phyloP scores from a whole-genome alignment of 2,797 vertebrate genomes.

The Silurus aristotelis region DNA sequence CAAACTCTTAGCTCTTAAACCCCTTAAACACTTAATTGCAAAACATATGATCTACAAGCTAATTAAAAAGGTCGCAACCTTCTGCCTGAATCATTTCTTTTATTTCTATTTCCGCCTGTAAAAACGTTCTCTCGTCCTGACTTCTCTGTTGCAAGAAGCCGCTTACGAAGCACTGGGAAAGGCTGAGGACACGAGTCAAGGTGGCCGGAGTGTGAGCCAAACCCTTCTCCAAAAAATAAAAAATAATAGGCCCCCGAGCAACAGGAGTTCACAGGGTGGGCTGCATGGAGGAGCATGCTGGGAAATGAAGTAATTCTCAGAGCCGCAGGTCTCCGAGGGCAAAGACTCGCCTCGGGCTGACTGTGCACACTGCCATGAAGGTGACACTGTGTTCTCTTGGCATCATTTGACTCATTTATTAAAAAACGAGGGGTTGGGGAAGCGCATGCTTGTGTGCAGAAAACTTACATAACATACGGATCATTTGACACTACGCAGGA shows the following conservation, averaged over 20 bases:
- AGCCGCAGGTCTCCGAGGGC: constrained; percentile 46
- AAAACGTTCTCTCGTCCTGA: background rate
- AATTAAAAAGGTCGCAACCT: background rate
- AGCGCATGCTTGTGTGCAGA: background rate
- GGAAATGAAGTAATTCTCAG: constrained; percentile 49
- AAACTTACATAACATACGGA: constrained; percentile 12
- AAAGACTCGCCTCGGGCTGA: constrained; percentile 44
- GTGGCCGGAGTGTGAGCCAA: constrained; percentile 33
- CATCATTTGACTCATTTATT: constrained; percentile 44
- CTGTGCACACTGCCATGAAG: constrained; percentile 57
- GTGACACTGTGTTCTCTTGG: constrained; percentile 55
- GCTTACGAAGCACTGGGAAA: constrained; percentile 22
- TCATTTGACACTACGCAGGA: background rate
- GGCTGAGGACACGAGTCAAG: constrained; percentile 34
- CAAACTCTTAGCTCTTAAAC: background rate
- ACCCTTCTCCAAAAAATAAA: background rate
- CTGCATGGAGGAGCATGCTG: constrained; percentile 47
- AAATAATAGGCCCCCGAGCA: constrained; percentile 24
- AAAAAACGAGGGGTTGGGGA: constrained; percentile 28
- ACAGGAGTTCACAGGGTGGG: constrained; percentile 40
- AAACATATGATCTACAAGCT: background rate
- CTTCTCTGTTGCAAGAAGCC: background rate
- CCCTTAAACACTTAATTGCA: background rate
- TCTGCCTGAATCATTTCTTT: background rate
- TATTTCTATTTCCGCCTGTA: background rate